Percentiles rank a stretch among this genome's conserved stretches.
Conservation (phyloP, 2,113 vertebrate genomes). For the Carlito syrichta region DNA sequence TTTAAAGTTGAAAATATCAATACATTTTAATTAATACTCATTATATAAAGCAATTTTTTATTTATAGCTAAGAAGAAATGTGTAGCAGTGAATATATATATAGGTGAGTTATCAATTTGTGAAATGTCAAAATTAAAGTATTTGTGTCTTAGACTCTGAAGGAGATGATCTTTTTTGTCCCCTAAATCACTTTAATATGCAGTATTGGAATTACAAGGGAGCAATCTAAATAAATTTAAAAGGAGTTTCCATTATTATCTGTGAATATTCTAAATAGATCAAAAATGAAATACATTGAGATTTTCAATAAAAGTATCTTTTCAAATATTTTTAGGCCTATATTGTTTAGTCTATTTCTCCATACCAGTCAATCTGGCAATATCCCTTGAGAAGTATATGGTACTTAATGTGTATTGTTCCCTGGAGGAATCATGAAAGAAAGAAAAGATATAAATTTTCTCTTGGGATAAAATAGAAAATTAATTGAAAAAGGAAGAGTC, state of each 20-base stretch:
- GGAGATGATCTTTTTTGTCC: background rate
- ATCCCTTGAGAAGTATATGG: constrained; percentile 73
- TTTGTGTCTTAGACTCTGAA: background rate
- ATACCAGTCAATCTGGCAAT: constrained; percentile 51
- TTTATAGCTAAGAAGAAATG: constrained; percentile 20
- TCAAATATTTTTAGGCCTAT: background rate
- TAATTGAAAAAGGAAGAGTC: constrained; percentile 58
- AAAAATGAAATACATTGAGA: background rate
- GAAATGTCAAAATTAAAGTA: background rate
- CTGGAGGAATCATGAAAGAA: constrained; percentile 78
- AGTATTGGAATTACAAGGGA: constrained; percentile 28
- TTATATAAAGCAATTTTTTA: background rate
- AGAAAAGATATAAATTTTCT: constrained; percentile 68
- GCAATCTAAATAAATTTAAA: background rate
- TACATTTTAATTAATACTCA: background rate
- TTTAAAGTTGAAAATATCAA: background rate
- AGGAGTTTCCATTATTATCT: background rate
- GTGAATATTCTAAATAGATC: background rate
- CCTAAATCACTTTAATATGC: background rate
- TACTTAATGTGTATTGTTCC: constrained; percentile 81
- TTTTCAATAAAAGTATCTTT: constrained; percentile 3
- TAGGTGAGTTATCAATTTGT: background rate
- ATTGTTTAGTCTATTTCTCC: constrained; percentile 42
- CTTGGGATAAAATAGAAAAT: constrained; percentile 71
- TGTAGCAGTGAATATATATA: background rate